phyloP scores from a whole-genome alignment of 2,888 invertebrate genomes.

The Cheilosia vulpina region DNA sequence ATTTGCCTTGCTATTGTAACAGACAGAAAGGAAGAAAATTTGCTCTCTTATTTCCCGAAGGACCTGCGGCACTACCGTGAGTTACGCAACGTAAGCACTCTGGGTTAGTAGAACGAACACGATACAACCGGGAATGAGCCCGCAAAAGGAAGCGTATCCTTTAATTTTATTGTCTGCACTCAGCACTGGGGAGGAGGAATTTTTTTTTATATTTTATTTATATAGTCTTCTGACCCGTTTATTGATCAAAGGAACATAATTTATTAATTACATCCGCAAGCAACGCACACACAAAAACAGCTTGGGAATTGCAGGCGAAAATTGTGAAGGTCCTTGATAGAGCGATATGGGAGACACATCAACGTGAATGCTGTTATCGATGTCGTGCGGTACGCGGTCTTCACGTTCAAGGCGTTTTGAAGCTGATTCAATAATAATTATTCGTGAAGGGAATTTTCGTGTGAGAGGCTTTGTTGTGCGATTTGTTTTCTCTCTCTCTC shows the following conservation, averaged over 20 bases:
- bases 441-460: slow-evolving; percentile 74
- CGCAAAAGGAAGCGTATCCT: slow-evolving; percentile 38
- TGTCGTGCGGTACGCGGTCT: slow-evolving; percentile 62
- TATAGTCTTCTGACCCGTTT: slow-evolving; percentile 13
- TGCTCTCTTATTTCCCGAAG: slow-evolving; percentile 58
- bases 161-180: slow-evolving; percentile 37
- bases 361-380: slow-evolving; percentile 34
- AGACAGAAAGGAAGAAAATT: slow-evolving; percentile 38
- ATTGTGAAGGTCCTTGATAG: slow-evolving; percentile 47
- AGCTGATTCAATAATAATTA: slow-evolving; percentile 75
- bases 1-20: slow-evolving; percentile 66
- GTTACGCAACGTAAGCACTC: slow-evolving; percentile 68
- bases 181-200: slow-evolving; percentile 15
- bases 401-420: slow-evolving; percentile 75
- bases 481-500: slow-evolving; percentile 15
- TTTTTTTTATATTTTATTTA: background rate
- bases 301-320: slow-evolving; percentile 7
- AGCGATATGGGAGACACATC: slow-evolving; percentile 46
- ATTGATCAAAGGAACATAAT: slow-evolving; percentile 59
- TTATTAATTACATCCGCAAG: slow-evolving; percentile 41
- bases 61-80: slow-evolving; percentile 34
- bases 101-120: slow-evolving; percentile 65
- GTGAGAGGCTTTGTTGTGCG: slow-evolving; percentile 40
- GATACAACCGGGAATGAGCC: slow-evolving; percentile 14
- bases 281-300: slow-evolving; percentile 20